phyloP scores from a whole-genome alignment of 2,888 invertebrate genomes.

The Abrostola tripartita region DNA sequence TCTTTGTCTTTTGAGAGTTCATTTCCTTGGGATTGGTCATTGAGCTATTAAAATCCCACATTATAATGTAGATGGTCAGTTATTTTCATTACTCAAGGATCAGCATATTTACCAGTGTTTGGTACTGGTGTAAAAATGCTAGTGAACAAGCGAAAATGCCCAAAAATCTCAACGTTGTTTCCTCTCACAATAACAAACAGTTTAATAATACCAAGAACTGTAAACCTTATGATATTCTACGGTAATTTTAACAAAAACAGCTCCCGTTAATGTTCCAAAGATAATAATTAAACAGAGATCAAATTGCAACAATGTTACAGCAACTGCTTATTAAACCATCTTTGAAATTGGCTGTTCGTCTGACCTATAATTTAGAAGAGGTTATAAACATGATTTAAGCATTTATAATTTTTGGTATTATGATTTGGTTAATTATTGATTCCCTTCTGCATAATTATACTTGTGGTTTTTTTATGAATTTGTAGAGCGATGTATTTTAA shows the following conservation, averaged over 20 bases:
- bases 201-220: constrained; percentile 25
- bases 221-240: constrained; percentile 40
- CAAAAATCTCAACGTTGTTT: neutral
- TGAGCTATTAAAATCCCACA: too few relatives aligned
- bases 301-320: constrained; percentile 71
- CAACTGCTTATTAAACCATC: constrained; percentile 72
- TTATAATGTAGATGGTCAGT: too few relatives aligned
- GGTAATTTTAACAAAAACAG: constrained; percentile 59
- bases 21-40: too few relatives aligned
- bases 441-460: constrained; percentile 49
- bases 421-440: constrained; percentile 55
- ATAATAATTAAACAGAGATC: constrained; percentile 65
- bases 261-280: constrained; percentile 69
- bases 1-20: too few relatives aligned
- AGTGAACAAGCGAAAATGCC: neutral
- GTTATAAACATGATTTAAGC: constrained; percentile 69
- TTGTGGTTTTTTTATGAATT: constrained; percentile 16
- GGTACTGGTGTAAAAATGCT: neutral
- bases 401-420: constrained; percentile 59
- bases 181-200: neutral
- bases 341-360: constrained; percentile 66
- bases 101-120: too few relatives aligned
- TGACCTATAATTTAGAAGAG: constrained; percentile 72
- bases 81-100: too few relatives aligned
- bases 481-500: constrained; percentile 20